A percentile compares a stretch with the other conserved stretches of the same genome.
Conservation (phyloP, 2,797 vertebrate genomes). For the Protonibea diacanthus region DNA sequence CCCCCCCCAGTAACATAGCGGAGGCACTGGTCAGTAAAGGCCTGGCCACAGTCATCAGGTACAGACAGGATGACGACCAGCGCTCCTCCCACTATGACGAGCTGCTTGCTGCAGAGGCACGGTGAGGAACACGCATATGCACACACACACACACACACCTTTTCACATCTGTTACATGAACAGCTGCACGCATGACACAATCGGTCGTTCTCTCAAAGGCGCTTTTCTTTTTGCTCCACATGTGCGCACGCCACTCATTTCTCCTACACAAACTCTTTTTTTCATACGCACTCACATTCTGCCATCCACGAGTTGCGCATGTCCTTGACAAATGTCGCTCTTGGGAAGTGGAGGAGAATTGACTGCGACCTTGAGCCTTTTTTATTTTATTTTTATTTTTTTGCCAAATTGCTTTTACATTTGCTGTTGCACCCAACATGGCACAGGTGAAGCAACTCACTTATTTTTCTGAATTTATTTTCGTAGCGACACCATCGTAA, state of each 20-base stretch:
- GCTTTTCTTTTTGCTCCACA: background rate
- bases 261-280: slow-evolving; percentile 6
- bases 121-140: slow-evolving; percentile 83
- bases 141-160: background rate
- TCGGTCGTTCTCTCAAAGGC: slow-evolving; percentile 5
- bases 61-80: slow-evolving; percentile 97
- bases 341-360: slow-evolving; percentile 30
- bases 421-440: background rate
- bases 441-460: slow-evolving; percentile 24
- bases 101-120: slow-evolving; percentile 94
- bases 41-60: slow-evolving; percentile 94
- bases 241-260: background rate
- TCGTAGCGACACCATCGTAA: background rate
- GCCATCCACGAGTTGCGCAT: slow-evolving; percentile 8
- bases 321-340: slow-evolving; percentile 61
- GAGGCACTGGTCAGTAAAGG: slow-evolving; percentile 98
- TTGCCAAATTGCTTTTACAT: slow-evolving; percentile 33
- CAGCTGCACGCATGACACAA: background rate
- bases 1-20: slow-evolving; percentile 92
- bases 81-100: slow-evolving; percentile 97
- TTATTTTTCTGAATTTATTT: slow-evolving; percentile 29
- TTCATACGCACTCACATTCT: background rate
- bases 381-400: background rate
- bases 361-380: slow-evolving; percentile 58
- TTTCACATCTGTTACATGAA: slow-evolving; percentile 18